Conservation (phyloP, 2,113 vertebrate species). For the Otocyon megalotis region DNA sequence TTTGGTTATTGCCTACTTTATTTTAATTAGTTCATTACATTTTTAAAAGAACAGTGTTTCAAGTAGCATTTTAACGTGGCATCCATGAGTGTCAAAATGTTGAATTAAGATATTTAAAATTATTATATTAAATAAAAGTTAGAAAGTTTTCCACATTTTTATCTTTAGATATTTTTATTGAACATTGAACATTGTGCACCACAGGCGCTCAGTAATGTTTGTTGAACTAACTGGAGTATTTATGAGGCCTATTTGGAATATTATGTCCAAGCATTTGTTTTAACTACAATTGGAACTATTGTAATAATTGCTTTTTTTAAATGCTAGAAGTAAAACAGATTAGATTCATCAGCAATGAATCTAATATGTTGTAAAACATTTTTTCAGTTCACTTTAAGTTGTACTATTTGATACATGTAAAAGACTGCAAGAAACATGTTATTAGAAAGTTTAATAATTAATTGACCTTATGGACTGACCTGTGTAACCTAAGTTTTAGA, state of each 20-base stretch:
- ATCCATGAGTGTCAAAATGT: constrained; percentile 26
- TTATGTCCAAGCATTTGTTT: background rate
- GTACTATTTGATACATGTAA: constrained; percentile 10
- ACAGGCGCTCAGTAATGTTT: background rate
- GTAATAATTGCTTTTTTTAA: background rate
- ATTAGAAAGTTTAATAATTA: constrained; percentile 3
- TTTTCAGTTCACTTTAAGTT: background rate
- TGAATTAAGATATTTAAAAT: constrained; percentile 20
- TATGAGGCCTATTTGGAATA: background rate
- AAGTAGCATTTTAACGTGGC: constrained; percentile 45
- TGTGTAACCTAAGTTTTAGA: constrained; percentile 50
- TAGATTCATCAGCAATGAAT: background rate
- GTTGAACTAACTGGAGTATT: constrained; percentile 16
- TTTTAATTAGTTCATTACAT: constrained; percentile 41
- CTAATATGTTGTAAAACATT: constrained; percentile 10
- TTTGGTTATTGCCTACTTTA: background rate
- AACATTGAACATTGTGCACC: background rate
- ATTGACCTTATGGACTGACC: background rate
- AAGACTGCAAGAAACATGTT: background rate
- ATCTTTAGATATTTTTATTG: constrained; percentile 33
- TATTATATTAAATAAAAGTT: background rate
- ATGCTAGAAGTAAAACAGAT: constrained; percentile 19
- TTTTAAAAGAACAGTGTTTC: constrained; percentile 11
- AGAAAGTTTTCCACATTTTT: constrained; percentile 43
- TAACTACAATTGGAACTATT: background rate